These are phyloP conservation scores for Holocentrus rufus DNA, from an alignment of 2,797 vertebrate genomes.

Conservation along the genomic window DNA sequence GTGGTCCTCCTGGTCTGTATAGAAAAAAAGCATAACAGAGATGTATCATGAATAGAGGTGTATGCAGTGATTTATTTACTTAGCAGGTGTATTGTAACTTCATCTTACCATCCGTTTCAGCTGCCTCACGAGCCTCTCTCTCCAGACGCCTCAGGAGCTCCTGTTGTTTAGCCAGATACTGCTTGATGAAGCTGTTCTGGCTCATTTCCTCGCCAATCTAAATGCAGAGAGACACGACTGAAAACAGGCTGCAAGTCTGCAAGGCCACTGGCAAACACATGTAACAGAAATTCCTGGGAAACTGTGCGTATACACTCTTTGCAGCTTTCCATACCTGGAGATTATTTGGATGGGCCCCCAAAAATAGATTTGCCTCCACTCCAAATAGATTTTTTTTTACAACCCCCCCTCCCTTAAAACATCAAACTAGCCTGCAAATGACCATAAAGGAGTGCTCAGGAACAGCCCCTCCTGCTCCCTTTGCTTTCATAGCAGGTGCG, in stretches of 20 bases:
- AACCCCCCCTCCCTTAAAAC: too few species aligned
- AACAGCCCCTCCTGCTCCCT: too few species aligned
- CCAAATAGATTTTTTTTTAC: too few species aligned
- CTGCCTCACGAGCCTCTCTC: slow-evolving; percentile 89
- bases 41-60: not conserved
- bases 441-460: too few species aligned
- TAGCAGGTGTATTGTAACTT: not conserved
- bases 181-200: slow-evolving; percentile 95
- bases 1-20: slow-evolving; percentile 79
- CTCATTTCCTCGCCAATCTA: slow-evolving; percentile 97
- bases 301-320: not conserved
- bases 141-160: slow-evolving; percentile 90
- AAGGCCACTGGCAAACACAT: not conserved
- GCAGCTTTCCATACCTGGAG: too few species aligned
- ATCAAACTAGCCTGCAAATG: too few species aligned
- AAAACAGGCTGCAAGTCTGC: slow-evolving; percentile 14
- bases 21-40: slow-evolving; percentile 34
- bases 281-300: not conserved
- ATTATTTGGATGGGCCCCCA: too few species aligned
- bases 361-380: too few species aligned
- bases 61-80: not conserved
- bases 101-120: slow-evolving; percentile 86
- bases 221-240: slow-evolving; percentile 41
- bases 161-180: slow-evolving; percentile 94
- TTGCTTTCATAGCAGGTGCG: too few species aligned